Percentiles rank a stretch among this genome's conserved stretches.
Conservation (phyloP, 2,113 vertebrate species). For the Vicugna pacos region DNA sequence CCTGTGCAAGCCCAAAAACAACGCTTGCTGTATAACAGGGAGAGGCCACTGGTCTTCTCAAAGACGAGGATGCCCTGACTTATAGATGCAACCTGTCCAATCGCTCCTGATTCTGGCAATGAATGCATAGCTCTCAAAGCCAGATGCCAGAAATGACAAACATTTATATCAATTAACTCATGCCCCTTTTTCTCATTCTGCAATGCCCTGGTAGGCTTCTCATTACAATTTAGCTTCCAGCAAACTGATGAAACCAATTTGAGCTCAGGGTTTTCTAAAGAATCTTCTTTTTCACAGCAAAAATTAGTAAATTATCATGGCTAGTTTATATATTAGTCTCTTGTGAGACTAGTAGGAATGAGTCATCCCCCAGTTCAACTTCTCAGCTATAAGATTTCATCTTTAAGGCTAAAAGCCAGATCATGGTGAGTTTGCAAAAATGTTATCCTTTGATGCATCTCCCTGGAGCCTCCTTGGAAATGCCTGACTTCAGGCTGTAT, state of each 20-base stretch:
- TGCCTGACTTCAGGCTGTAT: neutral
- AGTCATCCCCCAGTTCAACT: neutral
- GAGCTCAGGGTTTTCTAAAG: neutral
- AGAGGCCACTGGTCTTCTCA: neutral
- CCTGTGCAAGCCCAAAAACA: neutral
- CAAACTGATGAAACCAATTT: neutral
- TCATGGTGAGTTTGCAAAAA: neutral
- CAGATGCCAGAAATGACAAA: neutral
- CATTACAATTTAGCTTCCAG: neutral
- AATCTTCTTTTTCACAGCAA: neutral
- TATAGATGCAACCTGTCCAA: neutral
- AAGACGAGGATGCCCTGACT: neutral
- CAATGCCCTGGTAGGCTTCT: neutral
- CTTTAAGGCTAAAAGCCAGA: neutral
- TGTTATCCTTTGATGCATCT: neutral
- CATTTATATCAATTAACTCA: neutral
- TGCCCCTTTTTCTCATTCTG: neutral
- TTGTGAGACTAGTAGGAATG: neutral
- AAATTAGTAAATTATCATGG: neutral
- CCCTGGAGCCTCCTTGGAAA: neutral
- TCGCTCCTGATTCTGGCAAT: neutral
- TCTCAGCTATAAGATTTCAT: neutral
- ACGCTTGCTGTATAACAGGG: neutral
- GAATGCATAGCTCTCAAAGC: neutral
- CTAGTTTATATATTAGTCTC: neutral